These are phyloP conservation scores for Lomographa bimaculata DNA, from an alignment of 2,888 invertebrate species.

Conservation along the genomic window DNA sequence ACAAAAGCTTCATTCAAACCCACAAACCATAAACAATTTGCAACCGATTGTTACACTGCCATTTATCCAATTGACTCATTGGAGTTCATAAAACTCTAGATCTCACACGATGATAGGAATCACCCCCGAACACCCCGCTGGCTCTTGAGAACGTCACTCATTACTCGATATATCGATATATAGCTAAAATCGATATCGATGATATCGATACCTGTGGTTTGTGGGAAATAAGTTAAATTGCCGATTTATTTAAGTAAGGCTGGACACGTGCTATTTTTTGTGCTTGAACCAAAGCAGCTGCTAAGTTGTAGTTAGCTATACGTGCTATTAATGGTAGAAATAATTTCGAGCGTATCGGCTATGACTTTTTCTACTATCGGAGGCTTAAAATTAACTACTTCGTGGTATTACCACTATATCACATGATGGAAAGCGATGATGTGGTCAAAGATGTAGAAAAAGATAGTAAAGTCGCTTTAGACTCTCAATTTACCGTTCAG, in stretches of 20 bases:
- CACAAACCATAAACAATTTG: constrained; percentile 52
- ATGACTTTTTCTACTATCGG: too few species aligned
- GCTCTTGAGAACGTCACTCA: constrained; percentile 72
- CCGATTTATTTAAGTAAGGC: constrained; percentile 40
- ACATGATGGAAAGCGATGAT: too few species aligned
- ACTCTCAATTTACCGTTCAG: too few species aligned
- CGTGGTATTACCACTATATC: too few species aligned
- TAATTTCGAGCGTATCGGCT: too few species aligned
- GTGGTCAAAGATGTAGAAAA: too few species aligned
- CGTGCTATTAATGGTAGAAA: too few species aligned
- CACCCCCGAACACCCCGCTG: constrained; percentile 65
- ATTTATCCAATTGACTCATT: constrained; percentile 52
- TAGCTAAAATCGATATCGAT: constrained; percentile 61
- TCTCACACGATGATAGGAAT: constrained; percentile 75
- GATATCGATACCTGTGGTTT: constrained; percentile 63
- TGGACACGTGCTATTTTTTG: constrained; percentile 42
- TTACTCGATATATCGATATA: constrained; percentile 59
- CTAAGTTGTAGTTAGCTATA: constrained; percentile 14
- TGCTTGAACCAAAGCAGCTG: constrained; percentile 35
- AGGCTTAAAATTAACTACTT: too few species aligned
- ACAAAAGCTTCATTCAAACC: constrained; percentile 44
- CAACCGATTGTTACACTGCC: constrained; percentile 34
- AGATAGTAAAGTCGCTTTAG: too few species aligned
- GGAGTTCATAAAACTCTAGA: constrained; percentile 53
- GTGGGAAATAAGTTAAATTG: constrained; percentile 56